Evolutionary conservation across 1,140 invertebrate genomes (phyloP).

Genomic region (Amyelois transitella): DNA sequence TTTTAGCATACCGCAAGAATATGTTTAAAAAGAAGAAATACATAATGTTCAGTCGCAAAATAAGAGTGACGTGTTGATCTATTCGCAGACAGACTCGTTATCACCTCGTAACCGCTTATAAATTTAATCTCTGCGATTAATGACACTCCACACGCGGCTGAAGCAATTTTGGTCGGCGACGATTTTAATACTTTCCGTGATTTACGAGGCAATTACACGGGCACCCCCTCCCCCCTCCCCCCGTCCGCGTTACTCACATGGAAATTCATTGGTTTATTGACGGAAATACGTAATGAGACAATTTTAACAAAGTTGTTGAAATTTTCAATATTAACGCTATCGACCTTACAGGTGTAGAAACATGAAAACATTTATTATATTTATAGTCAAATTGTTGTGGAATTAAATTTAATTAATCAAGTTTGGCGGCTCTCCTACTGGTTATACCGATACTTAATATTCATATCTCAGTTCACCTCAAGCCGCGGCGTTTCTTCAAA

Average conservation of each 20-base stretch:
- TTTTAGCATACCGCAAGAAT: not conserved
- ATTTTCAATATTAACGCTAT: no score
- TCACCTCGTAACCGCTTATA: not conserved
- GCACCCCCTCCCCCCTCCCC: no score
- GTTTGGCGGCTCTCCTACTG: no score
- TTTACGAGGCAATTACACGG: not conserved
- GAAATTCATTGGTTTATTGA: not conserved
- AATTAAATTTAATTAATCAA: no score
- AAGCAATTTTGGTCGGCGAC: not conserved
- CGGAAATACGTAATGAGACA: no score
- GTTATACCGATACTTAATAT: not conserved
- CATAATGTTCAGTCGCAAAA: not conserved
- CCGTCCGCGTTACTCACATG: not conserved
- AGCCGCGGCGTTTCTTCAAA: not conserved
- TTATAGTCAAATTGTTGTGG: no score
- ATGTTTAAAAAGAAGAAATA: not conserved
- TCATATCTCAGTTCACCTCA: not conserved
- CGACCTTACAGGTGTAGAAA: no score
- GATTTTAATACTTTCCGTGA: not conserved
- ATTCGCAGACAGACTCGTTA: not conserved
- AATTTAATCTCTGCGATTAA: not conserved
- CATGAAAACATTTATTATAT: no score
- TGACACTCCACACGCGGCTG: not conserved
- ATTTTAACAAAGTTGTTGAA: no score
- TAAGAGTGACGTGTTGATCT: not conserved